Conservation (phyloP, 2,113 vertebrate genomes). For the Ginglymostoma cirratum region DNA sequence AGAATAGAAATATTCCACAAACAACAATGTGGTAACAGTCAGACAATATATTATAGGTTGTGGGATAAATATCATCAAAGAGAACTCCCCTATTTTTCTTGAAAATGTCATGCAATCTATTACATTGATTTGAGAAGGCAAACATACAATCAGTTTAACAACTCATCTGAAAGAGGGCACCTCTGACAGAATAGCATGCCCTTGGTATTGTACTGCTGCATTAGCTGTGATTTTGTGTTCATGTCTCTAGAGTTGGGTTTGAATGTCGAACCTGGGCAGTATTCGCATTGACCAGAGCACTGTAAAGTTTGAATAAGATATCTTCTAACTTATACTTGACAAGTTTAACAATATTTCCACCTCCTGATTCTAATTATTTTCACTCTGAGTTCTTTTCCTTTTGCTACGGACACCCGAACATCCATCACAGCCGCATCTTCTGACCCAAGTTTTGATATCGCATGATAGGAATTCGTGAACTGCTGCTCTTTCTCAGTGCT, state of each 20-base stretch:
- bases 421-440: neutral
- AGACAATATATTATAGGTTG: neutral
- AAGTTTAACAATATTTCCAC: neutral
- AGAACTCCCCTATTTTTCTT: neutral
- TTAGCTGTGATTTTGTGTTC: neutral
- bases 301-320: neutral
- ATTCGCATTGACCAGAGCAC: neutral
- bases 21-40: neutral
- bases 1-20: neutral
- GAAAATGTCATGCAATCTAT: neutral
- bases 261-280: neutral
- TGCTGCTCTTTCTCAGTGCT: neutral
- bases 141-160: neutral
- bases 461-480: neutral
- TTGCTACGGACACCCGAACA: too few species aligned
- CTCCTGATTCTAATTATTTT: neutral
- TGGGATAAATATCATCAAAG: neutral
- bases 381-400: neutral
- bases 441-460: slow-evolving; percentile 18
- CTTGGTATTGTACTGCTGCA: neutral
- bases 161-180: neutral
- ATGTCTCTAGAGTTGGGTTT: neutral
- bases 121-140: neutral
- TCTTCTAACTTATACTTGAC: neutral
- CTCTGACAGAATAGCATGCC: neutral